Conservation (phyloP, 1,140 invertebrate genomes). For the Callitettix versicolor region DNA sequence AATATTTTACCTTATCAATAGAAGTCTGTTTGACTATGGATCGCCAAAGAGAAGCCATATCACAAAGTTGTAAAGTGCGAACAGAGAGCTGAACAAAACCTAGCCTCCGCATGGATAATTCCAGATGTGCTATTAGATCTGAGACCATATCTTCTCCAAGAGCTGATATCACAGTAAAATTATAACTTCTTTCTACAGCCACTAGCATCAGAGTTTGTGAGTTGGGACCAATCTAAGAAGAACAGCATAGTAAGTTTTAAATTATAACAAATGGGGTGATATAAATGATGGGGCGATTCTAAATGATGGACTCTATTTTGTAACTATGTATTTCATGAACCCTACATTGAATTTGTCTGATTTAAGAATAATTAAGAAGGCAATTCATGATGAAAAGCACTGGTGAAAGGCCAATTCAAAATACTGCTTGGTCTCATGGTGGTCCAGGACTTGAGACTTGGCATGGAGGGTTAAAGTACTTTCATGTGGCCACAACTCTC, state of each 20-base stretch:
- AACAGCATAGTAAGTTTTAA: slow-evolving; percentile 22
- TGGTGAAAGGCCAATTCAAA: too few relatives aligned
- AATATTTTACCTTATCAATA: slow-evolving; percentile 32
- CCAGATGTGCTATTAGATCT: slow-evolving; percentile 48
- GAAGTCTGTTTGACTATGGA: slow-evolving; percentile 46
- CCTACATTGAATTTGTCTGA: too few relatives aligned
- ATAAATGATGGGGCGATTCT: too few relatives aligned
- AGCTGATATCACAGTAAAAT: slow-evolving; percentile 10
- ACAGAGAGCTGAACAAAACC: slow-evolving; percentile 44
- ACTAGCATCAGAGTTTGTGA: slow-evolving; percentile 58
- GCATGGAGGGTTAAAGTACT: too few relatives aligned
- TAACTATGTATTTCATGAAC: too few relatives aligned
- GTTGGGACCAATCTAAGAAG: slow-evolving; percentile 49
- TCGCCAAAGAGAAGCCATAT: slow-evolving; percentile 43
- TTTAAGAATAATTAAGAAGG: too few relatives aligned
- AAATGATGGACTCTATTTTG: too few relatives aligned
- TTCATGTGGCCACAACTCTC: too few relatives aligned
- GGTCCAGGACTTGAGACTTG: too few relatives aligned
- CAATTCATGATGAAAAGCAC: too few relatives aligned
- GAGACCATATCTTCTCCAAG: slow-evolving; percentile 47
- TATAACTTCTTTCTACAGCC: slow-evolving; percentile 38
- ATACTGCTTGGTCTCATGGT: too few relatives aligned
- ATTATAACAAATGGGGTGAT: too few relatives aligned
- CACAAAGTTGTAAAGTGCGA: slow-evolving; percentile 44
- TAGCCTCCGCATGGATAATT: slow-evolving; percentile 48